Evolutionary conservation across 2,113 vertebrate species (phyloP).

Genomic region (Myotis yumanensis): DNA sequence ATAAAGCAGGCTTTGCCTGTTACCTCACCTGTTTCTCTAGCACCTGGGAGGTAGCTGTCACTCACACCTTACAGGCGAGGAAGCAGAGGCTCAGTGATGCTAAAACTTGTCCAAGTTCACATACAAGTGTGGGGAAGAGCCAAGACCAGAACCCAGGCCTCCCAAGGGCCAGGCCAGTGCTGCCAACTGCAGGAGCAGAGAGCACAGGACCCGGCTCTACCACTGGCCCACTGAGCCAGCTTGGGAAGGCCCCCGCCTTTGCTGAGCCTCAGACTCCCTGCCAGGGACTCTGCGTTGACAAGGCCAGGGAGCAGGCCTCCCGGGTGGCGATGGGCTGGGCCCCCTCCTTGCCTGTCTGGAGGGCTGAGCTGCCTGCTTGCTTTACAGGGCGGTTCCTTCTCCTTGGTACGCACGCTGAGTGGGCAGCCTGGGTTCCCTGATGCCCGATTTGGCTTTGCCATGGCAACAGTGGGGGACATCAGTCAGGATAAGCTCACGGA

Average conservation of each 20-base stretch:
- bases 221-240: neutral
- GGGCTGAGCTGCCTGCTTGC: neutral
- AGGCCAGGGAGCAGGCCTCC: neutral
- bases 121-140: neutral
- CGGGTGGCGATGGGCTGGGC: too few relatives aligned
- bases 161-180: neutral
- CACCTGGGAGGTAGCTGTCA: neutral
- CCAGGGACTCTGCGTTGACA: neutral
- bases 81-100: neutral
- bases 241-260: neutral
- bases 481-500: slow-evolving; percentile 82
- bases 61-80: neutral
- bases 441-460: slow-evolving; percentile 85
- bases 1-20: neutral
- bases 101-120: neutral
- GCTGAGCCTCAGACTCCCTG: neutral
- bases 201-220: neutral
- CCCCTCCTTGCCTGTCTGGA: neutral
- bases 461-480: slow-evolving; percentile 83
- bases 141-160: neutral
- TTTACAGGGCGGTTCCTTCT: slow-evolving; percentile 71
- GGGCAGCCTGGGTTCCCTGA: slow-evolving; percentile 62
- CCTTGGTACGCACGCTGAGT: neutral
- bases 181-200: neutral
- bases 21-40: neutral